Evolutionary conservation across 2,888 invertebrate species (phyloP), one percentile per base, ranked within the genome.

Genomic region (Colostygia pectinataria): DNA sequence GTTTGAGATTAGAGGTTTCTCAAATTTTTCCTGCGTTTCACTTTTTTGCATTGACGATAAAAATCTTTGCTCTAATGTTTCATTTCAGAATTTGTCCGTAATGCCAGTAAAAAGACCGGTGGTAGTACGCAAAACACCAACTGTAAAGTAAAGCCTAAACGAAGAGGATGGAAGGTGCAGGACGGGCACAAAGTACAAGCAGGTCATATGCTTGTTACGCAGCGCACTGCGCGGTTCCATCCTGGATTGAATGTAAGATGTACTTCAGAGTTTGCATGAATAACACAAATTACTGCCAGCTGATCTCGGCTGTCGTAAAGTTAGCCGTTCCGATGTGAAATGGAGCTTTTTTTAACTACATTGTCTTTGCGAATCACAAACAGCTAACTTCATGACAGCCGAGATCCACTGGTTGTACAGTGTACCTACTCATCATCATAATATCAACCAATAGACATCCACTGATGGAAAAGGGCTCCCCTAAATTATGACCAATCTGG

Each of bases 131-230:
- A 91, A 57, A 96, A 95, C 69, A 91, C 90, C 0, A 92, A 91
- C 63, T 91, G 93, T 9, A 93, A 94, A 70, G 85, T 92, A 0
- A 92, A 91, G 65, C 94, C 96, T 0, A 96, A 96, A 71, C 95
- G 94, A 65, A 91, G 96, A 71, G 95, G 95, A 0, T 94, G 94
- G 93, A 94, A 93, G 65, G 92, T 92, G n/a, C 93, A 94, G 63
- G 95, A 96, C 67, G 95, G 95, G 0, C 80, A 91, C 61, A 68
- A 62, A 50, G 96, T 96, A 2, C 82, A 92, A 36, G 77, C 91
- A 6, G 95, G 95, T 27, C 92, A 92, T 37, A 92, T 95, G 62
- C 69, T 96, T 48, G 96, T 88, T 0, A 93, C 93, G 0, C 96
- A 96, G 76, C 81, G 91, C 39, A 92, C 80, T 2, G 83, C 94